Conservation (phyloP, 2,113 vertebrate species). For the Halichoeres trimaculatus region DNA sequence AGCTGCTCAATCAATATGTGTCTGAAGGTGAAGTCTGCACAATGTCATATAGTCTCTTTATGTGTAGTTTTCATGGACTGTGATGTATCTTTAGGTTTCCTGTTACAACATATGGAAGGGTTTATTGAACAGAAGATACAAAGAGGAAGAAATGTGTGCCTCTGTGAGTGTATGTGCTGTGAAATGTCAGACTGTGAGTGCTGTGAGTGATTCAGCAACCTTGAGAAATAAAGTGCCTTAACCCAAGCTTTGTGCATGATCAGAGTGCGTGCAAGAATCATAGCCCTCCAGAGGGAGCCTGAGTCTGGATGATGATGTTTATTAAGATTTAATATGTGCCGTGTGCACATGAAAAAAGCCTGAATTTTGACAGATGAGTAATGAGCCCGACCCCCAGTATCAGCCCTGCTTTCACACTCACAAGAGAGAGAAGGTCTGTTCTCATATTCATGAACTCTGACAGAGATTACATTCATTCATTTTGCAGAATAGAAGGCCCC, state of each 20-base stretch:
- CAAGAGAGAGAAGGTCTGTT: slow-evolving; percentile 12
- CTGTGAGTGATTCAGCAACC: slow-evolving; percentile 18
- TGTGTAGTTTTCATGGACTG: neutral
- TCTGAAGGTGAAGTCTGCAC: slow-evolving; percentile 31
- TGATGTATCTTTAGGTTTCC: neutral
- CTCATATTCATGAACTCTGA: slow-evolving; percentile 15
- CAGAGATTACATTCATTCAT: slow-evolving; percentile 14
- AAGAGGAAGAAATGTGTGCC: neutral
- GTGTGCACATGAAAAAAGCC: neutral
- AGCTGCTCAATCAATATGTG: slow-evolving; percentile 52
- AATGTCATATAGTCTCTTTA: neutral
- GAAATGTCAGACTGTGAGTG: neutral
- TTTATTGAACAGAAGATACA: slow-evolving; percentile 7
- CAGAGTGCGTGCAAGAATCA: slow-evolving; percentile 11
- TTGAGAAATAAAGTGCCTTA: neutral
- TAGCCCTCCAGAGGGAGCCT: neutral
- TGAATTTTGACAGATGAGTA: neutral
- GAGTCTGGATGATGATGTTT: neutral
- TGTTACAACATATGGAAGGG: neutral
- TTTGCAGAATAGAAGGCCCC: slow-evolving; percentile 12
- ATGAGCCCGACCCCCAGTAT: slow-evolving; percentile 16
- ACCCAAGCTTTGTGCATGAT: neutral
- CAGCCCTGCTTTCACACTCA: slow-evolving; percentile 5
- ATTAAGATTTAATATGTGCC: neutral
- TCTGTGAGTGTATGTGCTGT: neutral